A percentile compares a stretch with the other conserved stretches of the same genome.
Conservation (phyloP, 2,113 vertebrate genomes). For the Lamprologus tigripictilis region DNA sequence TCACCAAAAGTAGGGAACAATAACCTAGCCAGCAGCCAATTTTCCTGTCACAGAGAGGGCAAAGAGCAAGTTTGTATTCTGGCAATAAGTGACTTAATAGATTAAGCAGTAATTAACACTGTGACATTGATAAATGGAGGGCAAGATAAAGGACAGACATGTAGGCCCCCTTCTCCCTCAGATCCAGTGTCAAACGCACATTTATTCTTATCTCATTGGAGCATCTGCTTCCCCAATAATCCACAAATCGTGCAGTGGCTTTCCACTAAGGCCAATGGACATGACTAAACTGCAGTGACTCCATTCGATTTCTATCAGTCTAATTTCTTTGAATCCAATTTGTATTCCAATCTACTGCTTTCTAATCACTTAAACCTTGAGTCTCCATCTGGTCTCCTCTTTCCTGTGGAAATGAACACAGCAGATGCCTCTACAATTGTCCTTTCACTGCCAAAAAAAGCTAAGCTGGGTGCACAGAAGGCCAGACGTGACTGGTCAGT, state of each 20-base stretch:
- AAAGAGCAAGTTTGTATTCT: slow-evolving; percentile 71
- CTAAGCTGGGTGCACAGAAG: slow-evolving; percentile 67
- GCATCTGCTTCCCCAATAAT: slow-evolving; percentile 94
- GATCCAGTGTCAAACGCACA: slow-evolving; percentile 84
- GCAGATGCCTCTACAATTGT: slow-evolving; percentile 91
- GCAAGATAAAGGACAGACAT: slow-evolving; percentile 85
- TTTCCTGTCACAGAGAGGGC: slow-evolving; percentile 61
- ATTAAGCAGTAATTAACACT: slow-evolving; percentile 93
- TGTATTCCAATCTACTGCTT: slow-evolving; percentile 97
- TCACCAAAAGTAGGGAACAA: slow-evolving; percentile 18
- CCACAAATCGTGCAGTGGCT: slow-evolving; percentile 78
- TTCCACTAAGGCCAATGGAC: slow-evolving; percentile 41
- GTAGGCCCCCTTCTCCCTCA: slow-evolving; percentile 78
- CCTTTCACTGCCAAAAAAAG: slow-evolving; percentile 81
- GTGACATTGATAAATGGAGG: slow-evolving; percentile 94
- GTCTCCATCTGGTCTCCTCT: slow-evolving; percentile 86
- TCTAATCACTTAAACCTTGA: slow-evolving; percentile 98
- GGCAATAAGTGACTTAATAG: slow-evolving; percentile 86
- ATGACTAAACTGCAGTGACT: slow-evolving; percentile 80
- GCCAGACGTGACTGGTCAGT: slow-evolving; percentile 47
- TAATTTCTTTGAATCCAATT: slow-evolving; percentile 99
- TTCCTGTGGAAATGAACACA: slow-evolving; percentile 76
- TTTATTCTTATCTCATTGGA: slow-evolving; percentile 93
- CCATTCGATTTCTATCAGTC: slow-evolving; percentile 97
- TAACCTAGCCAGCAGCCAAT: slow-evolving; percentile 66